Base-by-base conservation (phyloP, 37 sponge, comb jelly and placozoan genomes). In the Theonella swinhoei region DNA sequence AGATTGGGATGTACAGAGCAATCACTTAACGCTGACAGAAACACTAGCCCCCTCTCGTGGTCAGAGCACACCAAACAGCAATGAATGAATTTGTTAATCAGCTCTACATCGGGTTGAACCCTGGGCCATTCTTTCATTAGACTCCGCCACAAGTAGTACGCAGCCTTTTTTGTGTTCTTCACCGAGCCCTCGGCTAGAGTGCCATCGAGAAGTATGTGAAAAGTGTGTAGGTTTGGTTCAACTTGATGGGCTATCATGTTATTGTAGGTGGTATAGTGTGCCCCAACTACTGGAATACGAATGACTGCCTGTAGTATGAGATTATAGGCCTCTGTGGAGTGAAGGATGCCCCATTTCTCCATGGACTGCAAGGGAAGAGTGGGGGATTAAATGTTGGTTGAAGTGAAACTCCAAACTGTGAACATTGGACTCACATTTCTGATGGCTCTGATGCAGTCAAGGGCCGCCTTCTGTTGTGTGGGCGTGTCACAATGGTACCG, bases 41-140 rank as follows among this genome's bases (percentile, higher is more conserved):
- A 80, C 47, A 43, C 67, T 24, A 80, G 37, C 1, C 69, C 81
- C 37, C 81, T 69, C 71, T 80, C 71, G 20, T 37, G 1, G 41
- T 70, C 32, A 1, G n/a, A 19, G 32, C 58, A 58, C 36, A 41
- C 7, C 71, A 29, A 34, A 30, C 81, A 80, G 29, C 81, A 70
- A 3, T 34, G 14, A 40, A 80, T 59, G 19, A 80, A 34, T 70
- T 68, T 80, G 71, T 70, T 70, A 29, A 80, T 4, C 22, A 80
- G 54, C 33, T 69, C 71, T 9, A 80, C 68, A 68, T 69, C 71
- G 11, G 71, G 71, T 31, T 70, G 47, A 42, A 70, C 7, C 22
- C n/a, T 3, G 3, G 81, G 81, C 11, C 32, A 80, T 1, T 80
- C 38, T 31, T 30, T 69, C 43, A 47, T 42, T 24, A 80, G 32